Conservation (phyloP, 2,797 vertebrate genomes). For the Sebastes vulpes region DNA sequence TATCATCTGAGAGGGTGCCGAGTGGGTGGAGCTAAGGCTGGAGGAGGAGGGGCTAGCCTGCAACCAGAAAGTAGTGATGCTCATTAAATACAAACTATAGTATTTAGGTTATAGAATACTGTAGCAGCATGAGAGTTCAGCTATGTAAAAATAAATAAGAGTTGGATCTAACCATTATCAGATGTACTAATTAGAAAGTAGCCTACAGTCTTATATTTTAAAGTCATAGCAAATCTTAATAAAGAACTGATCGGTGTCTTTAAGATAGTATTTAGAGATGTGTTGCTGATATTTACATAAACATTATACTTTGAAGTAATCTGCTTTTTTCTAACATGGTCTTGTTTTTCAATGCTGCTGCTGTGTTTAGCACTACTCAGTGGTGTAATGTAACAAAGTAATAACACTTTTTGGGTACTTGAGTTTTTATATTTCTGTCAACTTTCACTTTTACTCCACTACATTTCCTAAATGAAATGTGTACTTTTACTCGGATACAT, state of each 20-base stretch:
- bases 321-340: background rate
- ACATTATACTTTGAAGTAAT: background rate
- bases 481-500: no score
- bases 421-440: no score
- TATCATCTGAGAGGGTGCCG: conserved; percentile 96
- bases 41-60: conserved; percentile 97
- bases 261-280: background rate
- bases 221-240: background rate
- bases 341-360: no score
- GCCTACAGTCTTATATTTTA: background rate
- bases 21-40: conserved; percentile 97
- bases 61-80: conserved; percentile 16
- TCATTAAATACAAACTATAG: background rate
- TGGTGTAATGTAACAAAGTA: no score
- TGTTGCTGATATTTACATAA: background rate
- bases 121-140: background rate
- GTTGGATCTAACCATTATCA: background rate
- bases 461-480: no score
- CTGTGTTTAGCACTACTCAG: no score
- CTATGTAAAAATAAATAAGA: background rate
- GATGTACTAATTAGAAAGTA: background rate
- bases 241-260: background rate
- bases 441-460: no score
- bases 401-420: no score
- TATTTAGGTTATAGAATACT: background rate